A percentile compares a stretch with the other conserved stretches of the same genome.
These are phyloP conservation scores for Oscheius sp. DNA, from an alignment of 2,888 invertebrate species.

Conservation along the genomic window DNA sequence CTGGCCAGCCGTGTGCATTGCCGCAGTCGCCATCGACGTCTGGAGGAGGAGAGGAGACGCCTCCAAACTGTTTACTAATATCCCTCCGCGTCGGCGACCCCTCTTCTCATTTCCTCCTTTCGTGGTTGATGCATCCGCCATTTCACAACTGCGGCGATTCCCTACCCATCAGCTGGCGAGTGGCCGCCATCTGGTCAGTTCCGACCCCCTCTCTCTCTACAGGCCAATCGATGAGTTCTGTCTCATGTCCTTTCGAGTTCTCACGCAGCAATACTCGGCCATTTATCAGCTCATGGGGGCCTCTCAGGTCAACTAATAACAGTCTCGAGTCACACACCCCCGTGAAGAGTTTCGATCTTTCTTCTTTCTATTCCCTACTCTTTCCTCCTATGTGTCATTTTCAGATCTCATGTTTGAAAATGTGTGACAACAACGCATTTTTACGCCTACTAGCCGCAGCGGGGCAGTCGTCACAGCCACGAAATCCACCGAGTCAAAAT, in stretches of 20 bases:
- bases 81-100: not conserved
- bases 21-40: slow-evolving; percentile 9
- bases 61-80: slow-evolving; percentile 29
- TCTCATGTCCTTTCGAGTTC: slow-evolving; percentile 5
- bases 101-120: slow-evolving; percentile 3
- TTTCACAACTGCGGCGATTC: not conserved
- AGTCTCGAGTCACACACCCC: not conserved
- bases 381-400: not conserved
- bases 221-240: too few relatives aligned
- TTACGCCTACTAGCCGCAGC: slow-evolving; percentile 42
- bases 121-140: not conserved
- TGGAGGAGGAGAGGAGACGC: slow-evolving; percentile 10
- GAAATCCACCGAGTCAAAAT: slow-evolving; percentile 10
- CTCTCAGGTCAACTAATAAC: too few relatives aligned
- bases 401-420: slow-evolving; percentile 3
- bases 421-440: slow-evolving; percentile 39
- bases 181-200: not conserved
- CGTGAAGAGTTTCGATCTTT: not conserved
- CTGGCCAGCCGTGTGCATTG: slow-evolving; percentile 10
- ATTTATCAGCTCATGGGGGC: not conserved
- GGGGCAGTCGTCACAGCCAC: slow-evolving; percentile 24
- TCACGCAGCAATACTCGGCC: too few relatives aligned
- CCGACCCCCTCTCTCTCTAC: slow-evolving; percentile 11
- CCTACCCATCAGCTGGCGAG: not conserved
- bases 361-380: slow-evolving; percentile 13